These are phyloP conservation scores for Neodon shergylaensis DNA, from an alignment of 2,113 vertebrate species.

Conservation along the genomic window DNA sequence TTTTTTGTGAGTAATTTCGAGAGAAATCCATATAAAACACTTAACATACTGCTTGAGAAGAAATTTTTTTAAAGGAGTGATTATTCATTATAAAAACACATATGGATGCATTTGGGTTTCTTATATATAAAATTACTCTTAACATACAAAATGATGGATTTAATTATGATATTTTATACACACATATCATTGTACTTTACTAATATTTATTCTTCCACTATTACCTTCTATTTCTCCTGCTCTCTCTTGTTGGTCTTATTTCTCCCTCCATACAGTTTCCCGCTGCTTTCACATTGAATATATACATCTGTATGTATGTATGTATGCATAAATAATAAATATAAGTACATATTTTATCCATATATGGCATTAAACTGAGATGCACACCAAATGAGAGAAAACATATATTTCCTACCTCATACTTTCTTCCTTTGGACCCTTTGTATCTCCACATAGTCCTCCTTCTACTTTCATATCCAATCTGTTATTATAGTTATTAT, in stretches of 20 bases:
- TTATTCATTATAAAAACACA: background rate
- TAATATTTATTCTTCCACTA: background rate
- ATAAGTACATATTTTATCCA: no score
- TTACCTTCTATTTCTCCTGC: background rate
- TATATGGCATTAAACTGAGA: background rate
- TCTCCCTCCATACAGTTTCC: background rate
- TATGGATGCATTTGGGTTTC: background rate
- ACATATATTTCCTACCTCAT: background rate
- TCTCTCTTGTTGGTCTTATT: background rate
- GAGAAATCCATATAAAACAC: background rate
- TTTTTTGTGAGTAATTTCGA: conserved; percentile 19
- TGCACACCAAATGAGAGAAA: background rate
- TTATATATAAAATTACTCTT: background rate
- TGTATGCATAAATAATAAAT: background rate
- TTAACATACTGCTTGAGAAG: background rate
- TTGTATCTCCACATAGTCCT: background rate
- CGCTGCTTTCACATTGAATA: background rate
- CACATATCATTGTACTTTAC: background rate
- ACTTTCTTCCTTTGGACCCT: background rate
- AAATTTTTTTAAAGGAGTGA: background rate
- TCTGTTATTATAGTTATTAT: background rate
- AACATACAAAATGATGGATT: background rate
- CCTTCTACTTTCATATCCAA: background rate
- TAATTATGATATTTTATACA: background rate
- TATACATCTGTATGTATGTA: background rate